Base-by-base conservation (phyloP, 1,140 invertebrate species). In the Aphaenogaster ashmeadi region DNA sequence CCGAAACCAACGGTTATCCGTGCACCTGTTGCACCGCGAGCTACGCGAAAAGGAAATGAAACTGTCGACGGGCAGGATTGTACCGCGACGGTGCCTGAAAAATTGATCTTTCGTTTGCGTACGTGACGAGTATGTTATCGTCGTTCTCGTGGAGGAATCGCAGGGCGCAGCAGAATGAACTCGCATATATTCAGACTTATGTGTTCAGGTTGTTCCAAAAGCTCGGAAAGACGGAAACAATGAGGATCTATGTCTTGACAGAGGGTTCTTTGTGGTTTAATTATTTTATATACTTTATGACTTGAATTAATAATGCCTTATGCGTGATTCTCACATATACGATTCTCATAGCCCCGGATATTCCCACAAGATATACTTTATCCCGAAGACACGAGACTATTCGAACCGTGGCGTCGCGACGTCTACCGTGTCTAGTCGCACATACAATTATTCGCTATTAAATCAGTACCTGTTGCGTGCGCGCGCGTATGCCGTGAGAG, bases 381-480 rank as follows among this genome's bases (percentile, higher is more conserved):
- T 58, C 21, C 41, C 21, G 21, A 62, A 74, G 36, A 72, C 41
- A 9, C 18, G n/a, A 38, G 36, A 21, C 18, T 72, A 36, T 33
- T 60, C 52, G 60, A 67, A 18, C 11, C 13, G 27, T 52, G 41
- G 52, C 18, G 27, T 52, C 67, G 54, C 27, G 80, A 74, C 41
- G 27, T 83, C 54, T 83, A 36, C 38, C 52, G 50, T 72, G 54
- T 15, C 52, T 58, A 18, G 21, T 18, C 27, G 27, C 38, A 54
- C 54, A 36, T 84, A 87, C 88, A 90, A 87, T 92, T 93, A 92
- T 69, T 86, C 88, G 58, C 33, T 21, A 18, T 69, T 69, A 89
- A 92, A 91, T 92, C 62, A 87, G 72, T 91, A 92, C 91, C 91
- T 93, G 91, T 92, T 93, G 91, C 90, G 54, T 64, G 36, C 0